A percentile compares a stretch with the other conserved stretches of the same genome.
Conservation (phyloP, 2,888 invertebrate genomes). For the Ophraella communa region DNA sequence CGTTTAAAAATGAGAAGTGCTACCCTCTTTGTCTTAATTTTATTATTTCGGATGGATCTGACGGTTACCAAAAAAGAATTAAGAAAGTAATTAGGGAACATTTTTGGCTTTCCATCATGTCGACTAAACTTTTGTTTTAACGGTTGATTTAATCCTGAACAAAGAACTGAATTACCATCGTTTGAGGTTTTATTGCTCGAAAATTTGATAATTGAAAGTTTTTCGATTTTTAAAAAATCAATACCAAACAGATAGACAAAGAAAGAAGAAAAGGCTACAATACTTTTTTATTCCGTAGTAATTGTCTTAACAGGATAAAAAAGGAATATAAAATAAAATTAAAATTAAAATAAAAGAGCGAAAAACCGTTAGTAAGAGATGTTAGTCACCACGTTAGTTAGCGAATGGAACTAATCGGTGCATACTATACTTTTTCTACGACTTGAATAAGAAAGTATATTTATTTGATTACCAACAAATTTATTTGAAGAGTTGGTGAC, state of each 20-base stretch:
- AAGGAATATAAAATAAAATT: too few relatives aligned
- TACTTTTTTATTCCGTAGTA: too few relatives aligned
- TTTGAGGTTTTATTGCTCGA: constrained; percentile 30
- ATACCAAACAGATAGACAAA: not conserved
- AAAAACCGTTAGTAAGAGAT: too few relatives aligned
- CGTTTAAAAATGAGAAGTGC: constrained; percentile 57
- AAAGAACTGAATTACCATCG: constrained; percentile 43
- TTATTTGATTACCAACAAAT: too few relatives aligned
- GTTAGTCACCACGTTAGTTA: too few relatives aligned
- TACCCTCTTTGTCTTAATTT: constrained; percentile 49
- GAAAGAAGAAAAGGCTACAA: not conserved
- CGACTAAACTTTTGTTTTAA: constrained; percentile 55
- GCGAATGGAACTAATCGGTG: too few relatives aligned
- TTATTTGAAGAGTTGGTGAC: too few relatives aligned
- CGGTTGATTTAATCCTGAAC: constrained; percentile 51
- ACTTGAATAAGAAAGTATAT: too few relatives aligned
- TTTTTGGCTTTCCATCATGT: constrained; percentile 53
- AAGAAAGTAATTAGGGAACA: constrained; percentile 54
- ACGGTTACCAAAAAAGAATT: constrained; percentile 54
- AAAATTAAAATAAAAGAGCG: too few relatives aligned
- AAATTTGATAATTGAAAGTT: constrained; percentile 20
- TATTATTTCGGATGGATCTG: constrained; percentile 52
- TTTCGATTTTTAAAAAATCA: not conserved
- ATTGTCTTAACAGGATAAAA: too few relatives aligned
- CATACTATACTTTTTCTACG: too few relatives aligned